Evolutionary conservation across 2,888 invertebrate species (phyloP).

Genomic region (Apeira syringaria): DNA sequence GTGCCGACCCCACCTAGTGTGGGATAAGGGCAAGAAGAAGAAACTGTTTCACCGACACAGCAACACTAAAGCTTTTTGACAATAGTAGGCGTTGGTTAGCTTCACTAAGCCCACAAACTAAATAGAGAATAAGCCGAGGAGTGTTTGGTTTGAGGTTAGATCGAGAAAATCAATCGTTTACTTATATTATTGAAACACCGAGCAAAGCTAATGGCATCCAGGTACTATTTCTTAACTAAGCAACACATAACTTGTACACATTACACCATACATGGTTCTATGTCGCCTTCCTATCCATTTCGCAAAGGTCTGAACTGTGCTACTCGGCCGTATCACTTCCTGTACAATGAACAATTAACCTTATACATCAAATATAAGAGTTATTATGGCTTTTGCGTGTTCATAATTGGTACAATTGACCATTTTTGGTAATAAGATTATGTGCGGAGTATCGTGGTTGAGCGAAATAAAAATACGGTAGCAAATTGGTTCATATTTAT

Average conservation of each 20-base stretch:
- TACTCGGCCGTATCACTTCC: constrained; percentile 32
- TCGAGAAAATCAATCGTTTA: too few relatives aligned
- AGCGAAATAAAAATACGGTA: constrained; percentile 42
- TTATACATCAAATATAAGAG: constrained; percentile 22
- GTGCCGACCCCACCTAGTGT: too few relatives aligned
- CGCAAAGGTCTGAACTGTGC: constrained; percentile 53
- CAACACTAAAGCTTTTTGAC: too few relatives aligned
- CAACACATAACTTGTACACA: constrained; percentile 19
- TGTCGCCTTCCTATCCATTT: constrained; percentile 52
- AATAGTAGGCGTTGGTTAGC: too few relatives aligned
- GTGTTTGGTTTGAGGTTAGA: too few relatives aligned
- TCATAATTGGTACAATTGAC: constrained; percentile 41
- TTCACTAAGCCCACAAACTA: too few relatives aligned
- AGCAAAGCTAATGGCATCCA: too few relatives aligned
- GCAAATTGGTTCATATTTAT: constrained; percentile 19
- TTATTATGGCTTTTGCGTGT: constrained; percentile 17
- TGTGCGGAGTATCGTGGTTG: constrained; percentile 44
- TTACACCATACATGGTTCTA: constrained; percentile 47
- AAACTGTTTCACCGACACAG: too few relatives aligned
- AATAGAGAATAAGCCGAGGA: too few relatives aligned
- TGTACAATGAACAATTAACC: constrained; percentile 19
- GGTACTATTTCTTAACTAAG: too few relatives aligned
- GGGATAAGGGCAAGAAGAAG: too few relatives aligned
- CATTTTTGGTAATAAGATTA: constrained; percentile 56
- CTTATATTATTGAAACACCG: too few relatives aligned